phyloP scores from a whole-genome alignment of 2,888 invertebrate species.

The Scaeva pyrastri region DNA sequence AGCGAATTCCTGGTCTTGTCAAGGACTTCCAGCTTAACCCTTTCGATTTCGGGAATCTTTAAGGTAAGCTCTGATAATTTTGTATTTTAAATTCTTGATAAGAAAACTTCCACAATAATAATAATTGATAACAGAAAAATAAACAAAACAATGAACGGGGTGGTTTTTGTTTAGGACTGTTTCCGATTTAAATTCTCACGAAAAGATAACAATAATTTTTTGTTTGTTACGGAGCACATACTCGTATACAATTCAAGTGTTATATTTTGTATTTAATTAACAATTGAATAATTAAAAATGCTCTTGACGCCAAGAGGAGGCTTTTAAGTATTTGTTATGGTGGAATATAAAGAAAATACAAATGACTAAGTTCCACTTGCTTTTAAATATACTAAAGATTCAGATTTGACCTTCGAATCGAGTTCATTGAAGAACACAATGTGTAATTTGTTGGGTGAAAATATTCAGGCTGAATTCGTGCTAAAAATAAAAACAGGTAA shows the following conservation, averaged over 20 bases:
- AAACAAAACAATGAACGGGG: background rate
- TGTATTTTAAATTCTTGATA: conserved; percentile 6
- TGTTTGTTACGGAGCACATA: background rate
- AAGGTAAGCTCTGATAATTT: conserved; percentile 89
- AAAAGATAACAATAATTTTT: background rate
- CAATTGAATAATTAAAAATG: conserved; percentile 25
- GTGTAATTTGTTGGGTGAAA: background rate
- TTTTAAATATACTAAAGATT: background rate
- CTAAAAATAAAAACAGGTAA: too few species aligned
- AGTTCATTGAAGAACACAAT: background rate
- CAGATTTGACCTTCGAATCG: background rate
- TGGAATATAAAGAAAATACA: background rate
- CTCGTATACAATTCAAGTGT: background rate
- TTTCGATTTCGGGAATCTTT: conserved; percentile 97
- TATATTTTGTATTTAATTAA: conserved; percentile 11
- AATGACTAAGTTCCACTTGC: background rate
- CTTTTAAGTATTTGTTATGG: conserved; percentile 31
- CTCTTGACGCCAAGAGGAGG: conserved; percentile 18
- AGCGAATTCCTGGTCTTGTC: conserved; percentile 97
- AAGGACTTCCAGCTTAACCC: conserved; percentile 97
- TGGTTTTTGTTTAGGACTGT: background rate
- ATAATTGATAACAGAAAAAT: conserved; percentile 25
- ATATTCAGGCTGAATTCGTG: background rate
- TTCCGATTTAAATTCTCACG: background rate
- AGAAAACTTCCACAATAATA: background rate